phyloP scores from a whole-genome alignment of 2,113 vertebrate genomes.

The Bos indicus region DNA sequence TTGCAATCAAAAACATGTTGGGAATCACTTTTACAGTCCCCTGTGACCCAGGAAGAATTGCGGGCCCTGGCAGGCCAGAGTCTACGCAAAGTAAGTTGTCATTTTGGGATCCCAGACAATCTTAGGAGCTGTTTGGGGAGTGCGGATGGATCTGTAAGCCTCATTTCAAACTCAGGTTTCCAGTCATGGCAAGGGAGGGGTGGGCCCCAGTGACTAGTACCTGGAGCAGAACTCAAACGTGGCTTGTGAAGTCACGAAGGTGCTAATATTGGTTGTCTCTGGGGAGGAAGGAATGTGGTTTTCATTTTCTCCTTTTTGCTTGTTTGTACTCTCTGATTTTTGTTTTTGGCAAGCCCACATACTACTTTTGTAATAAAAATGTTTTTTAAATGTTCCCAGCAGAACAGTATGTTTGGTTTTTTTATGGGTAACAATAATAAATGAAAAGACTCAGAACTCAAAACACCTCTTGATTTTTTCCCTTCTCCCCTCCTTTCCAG shows the following conservation, averaged over 20 bases:
- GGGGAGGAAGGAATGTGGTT: neutral
- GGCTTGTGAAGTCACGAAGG: neutral
- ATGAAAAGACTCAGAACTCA: neutral
- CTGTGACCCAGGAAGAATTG: neutral
- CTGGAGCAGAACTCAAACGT: neutral
- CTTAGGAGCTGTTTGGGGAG: neutral
- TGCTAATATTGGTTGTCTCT: neutral
- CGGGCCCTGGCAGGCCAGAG: neutral
- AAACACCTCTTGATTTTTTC: neutral
- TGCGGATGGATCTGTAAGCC: neutral
- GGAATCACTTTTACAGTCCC: neutral
- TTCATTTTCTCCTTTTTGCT: neutral
- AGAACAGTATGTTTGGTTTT: slow-evolving; percentile 2
- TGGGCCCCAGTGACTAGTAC: neutral
- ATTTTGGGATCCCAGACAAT: neutral
- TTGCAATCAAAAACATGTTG: neutral
- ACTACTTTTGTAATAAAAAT: slow-evolving; percentile 39
- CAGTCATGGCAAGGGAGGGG: neutral
- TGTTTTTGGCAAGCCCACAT: neutral
- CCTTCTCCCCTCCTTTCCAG: neutral
- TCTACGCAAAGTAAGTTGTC: neutral
- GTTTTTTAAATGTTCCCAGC: slow-evolving; percentile 26
- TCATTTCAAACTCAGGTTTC: neutral
- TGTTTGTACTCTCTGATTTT: neutral
- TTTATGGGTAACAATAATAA: neutral